These are phyloP conservation scores for Bombus haemorrhoidalis DNA, from an alignment of 1,140 invertebrate genomes.

Conservation along the genomic window DNA sequence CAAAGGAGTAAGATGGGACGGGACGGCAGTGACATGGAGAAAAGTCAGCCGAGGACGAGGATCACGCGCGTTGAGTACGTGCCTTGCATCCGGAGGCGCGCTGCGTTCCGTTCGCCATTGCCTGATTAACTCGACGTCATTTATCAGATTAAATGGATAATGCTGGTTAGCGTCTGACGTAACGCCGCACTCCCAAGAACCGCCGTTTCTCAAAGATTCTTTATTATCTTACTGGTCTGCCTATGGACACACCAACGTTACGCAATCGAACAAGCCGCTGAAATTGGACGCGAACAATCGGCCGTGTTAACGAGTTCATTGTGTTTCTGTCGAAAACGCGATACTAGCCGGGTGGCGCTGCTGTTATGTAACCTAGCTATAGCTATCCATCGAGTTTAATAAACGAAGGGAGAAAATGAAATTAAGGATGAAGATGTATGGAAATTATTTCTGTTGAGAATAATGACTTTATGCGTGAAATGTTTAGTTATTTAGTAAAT, in stretches of 20 bases:
- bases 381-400: not conserved
- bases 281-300: conserved; percentile 30
- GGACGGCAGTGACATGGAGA: conserved; percentile 11
- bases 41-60: conserved; percentile 25
- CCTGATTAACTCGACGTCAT: conserved; percentile 44
- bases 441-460: not conserved
- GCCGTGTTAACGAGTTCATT: conserved; percentile 36
- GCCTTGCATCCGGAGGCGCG: conserved; percentile 34
- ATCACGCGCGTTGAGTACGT: conserved; percentile 47
- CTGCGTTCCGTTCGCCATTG: conserved; percentile 29
- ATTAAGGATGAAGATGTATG: not conserved
- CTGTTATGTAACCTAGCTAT: not conserved
- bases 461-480: not conserved
- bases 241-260: not conserved
- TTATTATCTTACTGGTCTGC: conserved; percentile 8
- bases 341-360: too few species aligned
- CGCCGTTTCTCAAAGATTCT: conserved; percentile 30
- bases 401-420: not conserved
- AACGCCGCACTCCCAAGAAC: conserved; percentile 5
- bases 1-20: conserved; percentile 12
- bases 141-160: conserved; percentile 54
- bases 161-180: conserved; percentile 23
- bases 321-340: conserved; percentile 26
- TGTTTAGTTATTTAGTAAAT: too few species aligned
- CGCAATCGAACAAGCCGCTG: not conserved